Percentiles rank a stretch among this genome's conserved stretches.
phyloP scores from a whole-genome alignment of 2,888 invertebrate species.

The Calliphora vomitoria region DNA sequence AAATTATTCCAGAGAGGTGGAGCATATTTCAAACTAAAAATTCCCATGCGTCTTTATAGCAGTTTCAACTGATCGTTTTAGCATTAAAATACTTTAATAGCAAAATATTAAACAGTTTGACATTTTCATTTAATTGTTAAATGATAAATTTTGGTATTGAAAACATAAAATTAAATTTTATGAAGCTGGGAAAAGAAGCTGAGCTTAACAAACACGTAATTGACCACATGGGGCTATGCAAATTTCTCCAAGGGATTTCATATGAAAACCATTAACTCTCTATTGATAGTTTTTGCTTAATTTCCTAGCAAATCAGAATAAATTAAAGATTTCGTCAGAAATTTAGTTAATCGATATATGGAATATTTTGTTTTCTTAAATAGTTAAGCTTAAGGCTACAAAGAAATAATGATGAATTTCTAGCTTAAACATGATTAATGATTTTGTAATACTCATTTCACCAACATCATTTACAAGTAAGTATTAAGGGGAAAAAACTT shows the following conservation, averaged over 20 bases:
- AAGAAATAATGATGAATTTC: constrained; percentile 19
- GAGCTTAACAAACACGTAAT: not conserved
- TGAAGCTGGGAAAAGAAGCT: no score
- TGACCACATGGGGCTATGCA: not conserved
- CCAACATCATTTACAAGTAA: constrained; percentile 31
- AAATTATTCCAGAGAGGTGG: no score
- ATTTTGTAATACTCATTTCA: constrained; percentile 35
- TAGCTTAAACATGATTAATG: constrained; percentile 32
- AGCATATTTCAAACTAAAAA: no score
- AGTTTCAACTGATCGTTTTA: no score
- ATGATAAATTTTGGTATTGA: no score
- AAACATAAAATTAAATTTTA: no score
- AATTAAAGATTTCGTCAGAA: constrained; percentile 28
- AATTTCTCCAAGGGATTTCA: not conserved
- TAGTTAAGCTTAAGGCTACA: constrained; percentile 5
- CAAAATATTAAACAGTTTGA: no score
- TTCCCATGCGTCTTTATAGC: no score
- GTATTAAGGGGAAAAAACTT: not conserved
- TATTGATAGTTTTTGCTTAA: not conserved
- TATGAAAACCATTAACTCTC: not conserved
- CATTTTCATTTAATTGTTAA: no score
- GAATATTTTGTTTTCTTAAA: not conserved
- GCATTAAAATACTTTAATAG: no score
- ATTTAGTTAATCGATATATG: not conserved
- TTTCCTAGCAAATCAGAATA: not conserved